Evolutionary conservation across 2,797 vertebrate genomes (phyloP), one percentile per base, ranked within the genome.

Genomic region (Brachyrhaphis roseni): DNA sequence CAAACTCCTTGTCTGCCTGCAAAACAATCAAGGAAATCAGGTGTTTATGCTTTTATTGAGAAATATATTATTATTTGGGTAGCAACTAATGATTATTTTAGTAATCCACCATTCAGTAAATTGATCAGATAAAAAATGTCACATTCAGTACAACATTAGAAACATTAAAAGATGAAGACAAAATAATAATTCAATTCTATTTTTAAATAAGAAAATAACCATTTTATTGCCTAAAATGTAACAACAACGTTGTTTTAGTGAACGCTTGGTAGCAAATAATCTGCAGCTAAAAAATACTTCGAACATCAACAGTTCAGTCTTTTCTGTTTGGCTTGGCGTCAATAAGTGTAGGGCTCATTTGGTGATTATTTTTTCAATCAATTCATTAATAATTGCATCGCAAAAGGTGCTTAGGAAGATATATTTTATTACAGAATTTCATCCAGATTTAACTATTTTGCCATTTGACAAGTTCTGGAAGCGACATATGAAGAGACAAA

Each of bases 1-100:
- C 96, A 95, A 99, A 99, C 93, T 99, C 97, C 95, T 99, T 99
- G 94, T 98, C 97, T 86, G 97, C 97, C 98, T 99, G 92, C 80
- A 82, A 83, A 62, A 64, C 12, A 62, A 12, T 1, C 51, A 62
- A 31, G 18, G 18, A 49, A 51, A 23, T 85, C 74, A 4, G 84
- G 79, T 89, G 72, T 49, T 51, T 75, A 79, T 75, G 78, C 71
- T 70, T 85, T 71, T 49, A 85, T 79, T 86, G 82, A 85, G 82
- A 85, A 70, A 86, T 82, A 83, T 72, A 46, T 62, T 28, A 59
- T 77, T 78, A 75, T 78, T 28, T 6, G 8, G 23, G 51, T 11
- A 8, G 8, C 23, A 55, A n/a, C 51, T 55, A 55, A n/a, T n/a
- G 10, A 55, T 55, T n/a, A 55, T 55, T 12, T 55, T 55, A 55